Base-by-base conservation (phyloP, 1,140 invertebrate genomes). In the Elymnias hypermnestra region DNA sequence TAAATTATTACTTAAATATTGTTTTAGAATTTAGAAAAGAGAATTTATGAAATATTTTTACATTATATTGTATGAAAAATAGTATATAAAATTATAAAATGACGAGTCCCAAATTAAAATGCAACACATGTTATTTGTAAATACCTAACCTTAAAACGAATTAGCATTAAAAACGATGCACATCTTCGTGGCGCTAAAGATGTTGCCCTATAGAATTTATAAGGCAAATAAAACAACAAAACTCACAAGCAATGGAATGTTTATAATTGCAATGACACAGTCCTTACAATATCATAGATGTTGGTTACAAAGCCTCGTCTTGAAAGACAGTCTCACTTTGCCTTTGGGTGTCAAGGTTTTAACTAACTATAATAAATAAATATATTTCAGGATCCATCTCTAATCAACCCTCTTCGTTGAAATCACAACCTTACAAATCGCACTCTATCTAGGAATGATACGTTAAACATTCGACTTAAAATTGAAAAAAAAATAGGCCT, bases 201-300 rank as follows among this genome's bases (percentile, higher is more conserved):
- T n/a, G n/a, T n/a, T n/a, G n/a, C n/a, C n/a, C n/a, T n/a, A n/a
- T n/a, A n/a, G n/a, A n/a, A n/a, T n/a, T n/a, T 21, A 21, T 21
- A 21, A 21, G 15, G 9, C 18, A 51, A 43, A 72, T 76, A 72
- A 74, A 71, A 81, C 68, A 67, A 57, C 13, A 57, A 62, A 12
- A 49, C 38, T 71, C 64, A 83, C 71, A 83, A 83, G 78, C 78
- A 76, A 79, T 83, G 78, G 78, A 83, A 83, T 83, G 78, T 83
- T 77, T 79, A 83, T 66, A 75, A 64, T 73, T 79, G 74, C 72
- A 77, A 75, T 74, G 69, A 73, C 67, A 73, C 66, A 66, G 56
- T 69, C 57, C 64, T 78, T 70, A 75, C 63, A 75, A 64, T 70
- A 72, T 55, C 41, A 53, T 38, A 46, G 37, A 45, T 57, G 45